Conservation (phyloP, 1,140 invertebrate species). For the Brachionus sp. region DNA sequence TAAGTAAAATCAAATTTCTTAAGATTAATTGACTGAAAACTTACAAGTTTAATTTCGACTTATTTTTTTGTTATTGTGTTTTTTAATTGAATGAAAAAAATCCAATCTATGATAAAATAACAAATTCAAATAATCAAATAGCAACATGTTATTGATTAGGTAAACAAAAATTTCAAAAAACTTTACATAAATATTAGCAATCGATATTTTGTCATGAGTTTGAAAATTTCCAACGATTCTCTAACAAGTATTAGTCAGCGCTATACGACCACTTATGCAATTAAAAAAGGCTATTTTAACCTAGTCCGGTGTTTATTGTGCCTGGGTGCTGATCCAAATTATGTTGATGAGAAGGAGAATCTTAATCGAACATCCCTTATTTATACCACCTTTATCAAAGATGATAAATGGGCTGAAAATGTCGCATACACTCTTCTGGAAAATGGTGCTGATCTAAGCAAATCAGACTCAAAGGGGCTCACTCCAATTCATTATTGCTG, state of each 20-base stretch:
- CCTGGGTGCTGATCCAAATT: constrained; percentile 50
- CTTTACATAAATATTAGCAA: neutral
- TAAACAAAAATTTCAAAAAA: neutral
- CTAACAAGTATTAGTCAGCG: neutral
- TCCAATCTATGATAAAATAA: neutral
- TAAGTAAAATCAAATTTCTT: neutral
- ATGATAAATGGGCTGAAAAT: constrained; percentile 51
- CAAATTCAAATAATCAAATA: neutral
- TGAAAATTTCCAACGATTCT: neutral
- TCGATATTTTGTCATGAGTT: neutral
- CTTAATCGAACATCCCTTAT: constrained; percentile 51
- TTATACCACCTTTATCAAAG: constrained; percentile 52
- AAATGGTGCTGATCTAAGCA: constrained; percentile 50
- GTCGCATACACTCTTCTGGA: constrained; percentile 52
- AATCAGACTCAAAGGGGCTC: constrained; percentile 50
- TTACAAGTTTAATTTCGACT: neutral
- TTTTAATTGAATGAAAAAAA: neutral
- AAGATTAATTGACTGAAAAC: constrained; percentile 24
- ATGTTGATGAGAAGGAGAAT: constrained; percentile 47
- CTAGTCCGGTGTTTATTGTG: constrained; percentile 52
- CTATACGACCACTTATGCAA: constrained; percentile 46
- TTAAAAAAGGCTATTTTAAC: constrained; percentile 52
- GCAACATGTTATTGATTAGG: neutral
- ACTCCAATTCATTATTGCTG: constrained; percentile 54
- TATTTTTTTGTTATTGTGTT: neutral